These are phyloP conservation scores for Bos javanicus DNA, from an alignment of 2,113 vertebrate genomes.

Conservation along the genomic window DNA sequence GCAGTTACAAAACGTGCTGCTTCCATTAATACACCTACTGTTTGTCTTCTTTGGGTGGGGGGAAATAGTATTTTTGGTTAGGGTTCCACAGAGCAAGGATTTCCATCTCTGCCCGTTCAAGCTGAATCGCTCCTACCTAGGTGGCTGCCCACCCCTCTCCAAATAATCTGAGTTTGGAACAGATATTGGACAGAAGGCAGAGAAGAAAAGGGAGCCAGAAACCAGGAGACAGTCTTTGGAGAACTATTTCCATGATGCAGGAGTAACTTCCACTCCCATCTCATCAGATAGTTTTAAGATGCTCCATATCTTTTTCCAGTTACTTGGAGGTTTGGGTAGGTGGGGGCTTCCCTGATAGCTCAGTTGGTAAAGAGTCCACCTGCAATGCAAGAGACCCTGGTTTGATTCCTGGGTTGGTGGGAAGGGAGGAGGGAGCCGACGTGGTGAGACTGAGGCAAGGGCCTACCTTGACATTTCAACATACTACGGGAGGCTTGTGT, in stretches of 20 bases:
- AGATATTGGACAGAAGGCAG: not conserved
- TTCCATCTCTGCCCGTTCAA: not conserved
- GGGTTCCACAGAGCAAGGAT: not conserved
- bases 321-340: not conserved
- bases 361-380: not conserved
- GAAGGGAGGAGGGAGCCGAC: rapidly evolving
- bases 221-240: not conserved
- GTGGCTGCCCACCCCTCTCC: not conserved
- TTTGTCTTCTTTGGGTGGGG: not conserved
- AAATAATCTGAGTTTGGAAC: not conserved
- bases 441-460: not conserved
- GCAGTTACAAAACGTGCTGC: not conserved
- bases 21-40: not conserved
- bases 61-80: not conserved
- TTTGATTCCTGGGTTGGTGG: not conserved
- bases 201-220: not conserved
- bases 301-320: not conserved
- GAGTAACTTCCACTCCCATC: not conserved
- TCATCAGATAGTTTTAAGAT: not conserved
- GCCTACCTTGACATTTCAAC: not conserved
- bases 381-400: not conserved
- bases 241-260: not conserved
- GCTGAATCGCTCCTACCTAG: not conserved
- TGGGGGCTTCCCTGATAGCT: not conserved
- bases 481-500: not conserved